Evolutionary conservation across 53 echinoderm and acorn worm species (phyloP).

Genomic region (Astropecten irregularis): DNA sequence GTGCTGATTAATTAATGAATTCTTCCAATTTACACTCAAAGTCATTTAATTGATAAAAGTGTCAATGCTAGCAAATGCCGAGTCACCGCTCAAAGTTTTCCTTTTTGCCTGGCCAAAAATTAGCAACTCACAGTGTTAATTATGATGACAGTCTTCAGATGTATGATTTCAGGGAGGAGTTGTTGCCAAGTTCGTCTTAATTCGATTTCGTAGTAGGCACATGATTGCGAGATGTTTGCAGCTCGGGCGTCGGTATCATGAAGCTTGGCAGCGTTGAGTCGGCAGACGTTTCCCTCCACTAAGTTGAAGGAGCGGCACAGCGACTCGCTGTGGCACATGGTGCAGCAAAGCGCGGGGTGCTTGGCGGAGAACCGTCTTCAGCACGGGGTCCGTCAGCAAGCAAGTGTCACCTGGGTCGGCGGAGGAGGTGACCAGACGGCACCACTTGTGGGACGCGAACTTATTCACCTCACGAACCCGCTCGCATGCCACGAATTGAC

Average conservation of each 20-base stretch:
- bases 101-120: too few relatives aligned
- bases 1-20: too few relatives aligned
- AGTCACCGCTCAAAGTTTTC: too few relatives aligned
- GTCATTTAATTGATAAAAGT: too few relatives aligned
- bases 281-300: neutral
- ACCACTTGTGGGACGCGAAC: neutral
- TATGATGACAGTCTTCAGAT: too few relatives aligned
- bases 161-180: too few relatives aligned
- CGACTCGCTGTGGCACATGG: neutral
- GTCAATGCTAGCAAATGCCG: too few relatives aligned
- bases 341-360: neutral
- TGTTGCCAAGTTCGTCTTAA: too few relatives aligned
- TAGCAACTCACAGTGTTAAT: too few relatives aligned
- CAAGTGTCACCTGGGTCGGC: neutral
- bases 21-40: too few relatives aligned
- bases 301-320: conserved; percentile 10
- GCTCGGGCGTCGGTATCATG: neutral
- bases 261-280: neutral
- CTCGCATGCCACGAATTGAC: neutral
- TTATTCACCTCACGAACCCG: neutral
- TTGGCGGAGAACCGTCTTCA: neutral
- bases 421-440: neutral
- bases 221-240: neutral
- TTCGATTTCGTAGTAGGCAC: neutral
- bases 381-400: conserved; percentile 5